Conservation (phyloP, 2,797 vertebrate species). For the Argyrosomus regius region DNA sequence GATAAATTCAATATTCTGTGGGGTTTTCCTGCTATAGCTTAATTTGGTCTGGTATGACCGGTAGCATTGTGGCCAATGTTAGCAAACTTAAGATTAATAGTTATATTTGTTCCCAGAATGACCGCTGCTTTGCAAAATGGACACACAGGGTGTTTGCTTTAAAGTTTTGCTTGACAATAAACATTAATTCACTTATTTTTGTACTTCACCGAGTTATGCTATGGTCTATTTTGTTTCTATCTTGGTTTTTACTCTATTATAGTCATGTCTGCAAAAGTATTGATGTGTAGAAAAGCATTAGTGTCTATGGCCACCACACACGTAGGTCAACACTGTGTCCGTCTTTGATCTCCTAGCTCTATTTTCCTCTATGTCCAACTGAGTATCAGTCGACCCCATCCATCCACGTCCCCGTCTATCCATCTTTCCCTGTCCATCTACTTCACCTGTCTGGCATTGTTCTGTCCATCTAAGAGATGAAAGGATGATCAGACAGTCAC, state of each 20-base stretch:
- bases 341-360: conserved; percentile 62
- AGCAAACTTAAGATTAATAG: background rate
- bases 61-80: background rate
- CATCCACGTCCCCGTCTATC: conserved; percentile 20
- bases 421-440: conserved; percentile 40
- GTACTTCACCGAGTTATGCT: background rate
- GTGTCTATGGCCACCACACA: conserved; percentile 35
- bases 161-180: background rate
- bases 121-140: background rate
- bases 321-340: conserved; percentile 17
- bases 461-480: conserved; percentile 74
- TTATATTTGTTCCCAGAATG: background rate
- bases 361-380: conserved; percentile 41
- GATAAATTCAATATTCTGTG: background rate
- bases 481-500: conserved; percentile 72
- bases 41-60: background rate
- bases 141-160: background rate
- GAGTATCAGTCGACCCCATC: conserved; percentile 52
- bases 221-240: background rate
- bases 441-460: conserved; percentile 79
- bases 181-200: background rate
- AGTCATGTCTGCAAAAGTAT: conserved; percentile 1
- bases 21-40: background rate
- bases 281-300: conserved; percentile 14
- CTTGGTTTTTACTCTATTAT: background rate